phyloP scores from a whole-genome alignment of 2,113 vertebrate genomes.

The Triplophysa tibetana region DNA sequence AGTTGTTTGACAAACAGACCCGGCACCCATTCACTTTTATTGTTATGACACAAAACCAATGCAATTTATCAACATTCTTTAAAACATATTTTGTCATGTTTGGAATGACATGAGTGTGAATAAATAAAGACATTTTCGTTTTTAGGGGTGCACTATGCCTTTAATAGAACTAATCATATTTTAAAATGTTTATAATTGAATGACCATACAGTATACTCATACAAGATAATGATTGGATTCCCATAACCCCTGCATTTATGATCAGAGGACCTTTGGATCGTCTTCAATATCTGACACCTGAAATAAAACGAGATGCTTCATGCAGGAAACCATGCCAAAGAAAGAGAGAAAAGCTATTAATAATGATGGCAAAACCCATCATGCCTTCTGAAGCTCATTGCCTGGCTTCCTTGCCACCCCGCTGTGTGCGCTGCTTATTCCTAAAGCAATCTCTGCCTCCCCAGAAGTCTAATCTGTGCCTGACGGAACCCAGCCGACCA shows the following conservation, averaged over 20 bases:
- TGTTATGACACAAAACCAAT: no score
- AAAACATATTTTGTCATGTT: no score
- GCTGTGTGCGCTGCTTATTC: slow-evolving; percentile 15
- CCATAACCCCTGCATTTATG: background rate
- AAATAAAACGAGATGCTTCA: background rate
- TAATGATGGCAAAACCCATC: background rate
- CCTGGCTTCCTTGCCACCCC: background rate
- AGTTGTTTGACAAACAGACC: no score
- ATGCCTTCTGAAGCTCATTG: slow-evolving; percentile 15
- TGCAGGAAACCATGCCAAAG: background rate
- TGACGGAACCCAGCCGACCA: slow-evolving; percentile 23
- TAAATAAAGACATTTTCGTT: no score
- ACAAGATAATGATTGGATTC: background rate
- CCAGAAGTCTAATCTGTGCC: slow-evolving; percentile 19
- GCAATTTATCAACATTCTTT: no score
- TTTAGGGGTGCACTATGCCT: background rate
- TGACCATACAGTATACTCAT: background rate
- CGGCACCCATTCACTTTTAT: no score
- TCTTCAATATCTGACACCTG: background rate
- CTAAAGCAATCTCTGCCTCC: slow-evolving; percentile 9
- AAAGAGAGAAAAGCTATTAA: background rate
- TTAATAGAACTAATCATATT: background rate
- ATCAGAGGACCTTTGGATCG: background rate
- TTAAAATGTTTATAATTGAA: background rate
- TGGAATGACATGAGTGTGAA: no score